Evolutionary conservation across 2,888 invertebrate species (phyloP), one percentile per base, ranked within the genome.

Genomic region (Ischnura elegans): DNA sequence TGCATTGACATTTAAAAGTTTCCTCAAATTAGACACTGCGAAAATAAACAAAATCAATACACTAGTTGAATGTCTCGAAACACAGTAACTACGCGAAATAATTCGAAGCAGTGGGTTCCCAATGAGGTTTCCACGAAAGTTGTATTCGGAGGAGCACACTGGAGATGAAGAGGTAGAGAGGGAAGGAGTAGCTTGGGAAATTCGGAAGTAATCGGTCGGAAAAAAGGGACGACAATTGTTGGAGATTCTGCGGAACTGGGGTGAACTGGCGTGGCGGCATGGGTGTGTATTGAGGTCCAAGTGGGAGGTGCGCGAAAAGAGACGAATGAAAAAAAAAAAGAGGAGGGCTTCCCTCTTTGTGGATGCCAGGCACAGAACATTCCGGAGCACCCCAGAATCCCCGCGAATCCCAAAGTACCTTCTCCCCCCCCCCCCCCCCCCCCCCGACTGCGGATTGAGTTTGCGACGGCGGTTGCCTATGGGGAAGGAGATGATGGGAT

Each of bases 171-270:
- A 36, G 76, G 36, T 25, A 21, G 21, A 10, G 29, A 76, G 36
- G 51, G 51, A 19, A 51, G 51, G 13, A 51, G 51, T 19, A 19
- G 2, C 4, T 13, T 47, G 51, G 51, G 51, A 51, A 51, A 76
- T 76, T 76, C 10, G 76, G 76, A 76, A 36, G 76, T 76, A 76
- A 76, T 76, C 76, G 76, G 76, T 76, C 76, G 76, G 76, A 76
- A 76, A 76, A 76, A 36, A 36, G n/a, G n/a, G n/a, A n/a, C n/a
- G 76, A 76, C 76, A 76, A 76, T 76, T 76, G 36, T 29, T 76
- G 29, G 76, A 76, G 76, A 76, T 76, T 76, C 76, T 29, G 76
- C 36, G 76, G 3, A 36, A 13, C 10, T 5, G 21, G 6, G 5
- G 13, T 36, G 76, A 29, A 36, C 25, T 10, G 76, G 76, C 16